phyloP scores from a whole-genome alignment of 2,797 vertebrate species.

The Graptemys geographica region DNA sequence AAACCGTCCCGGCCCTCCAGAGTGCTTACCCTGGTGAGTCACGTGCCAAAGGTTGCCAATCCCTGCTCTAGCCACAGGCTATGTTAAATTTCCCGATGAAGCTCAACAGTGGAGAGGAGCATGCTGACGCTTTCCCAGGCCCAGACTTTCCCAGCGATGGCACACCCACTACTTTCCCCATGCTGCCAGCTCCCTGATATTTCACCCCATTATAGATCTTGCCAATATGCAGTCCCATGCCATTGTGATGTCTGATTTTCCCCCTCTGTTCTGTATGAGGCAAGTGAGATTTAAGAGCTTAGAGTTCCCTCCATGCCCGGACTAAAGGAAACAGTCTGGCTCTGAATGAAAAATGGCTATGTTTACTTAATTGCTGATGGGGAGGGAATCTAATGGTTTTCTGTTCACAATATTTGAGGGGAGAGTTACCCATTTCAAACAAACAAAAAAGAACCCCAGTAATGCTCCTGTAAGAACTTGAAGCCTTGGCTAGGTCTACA shows the following conservation, averaged over 20 bases:
- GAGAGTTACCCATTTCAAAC: not conserved
- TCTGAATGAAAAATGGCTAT: not conserved
- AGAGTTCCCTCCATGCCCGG: not conserved
- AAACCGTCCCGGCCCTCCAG: too few relatives aligned
- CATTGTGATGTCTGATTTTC: not conserved
- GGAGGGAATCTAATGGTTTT: not conserved
- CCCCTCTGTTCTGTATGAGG: not conserved
- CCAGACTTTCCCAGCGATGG: not conserved
- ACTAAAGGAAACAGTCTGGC: not conserved
- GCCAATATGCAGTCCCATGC: not conserved
- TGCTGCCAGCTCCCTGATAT: not conserved
- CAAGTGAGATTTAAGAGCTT: not conserved
- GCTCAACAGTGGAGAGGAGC: conserved; percentile 27
- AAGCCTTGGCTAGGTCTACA: too few relatives aligned
- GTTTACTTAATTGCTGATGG: not conserved
- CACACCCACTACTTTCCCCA: not conserved
- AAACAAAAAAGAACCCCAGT: not conserved
- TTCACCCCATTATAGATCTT: conserved; percentile 1
- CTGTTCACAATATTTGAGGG: not conserved
- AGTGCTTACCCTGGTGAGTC: too few relatives aligned
- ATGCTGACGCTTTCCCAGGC: not conserved
- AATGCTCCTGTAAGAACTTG: not conserved
- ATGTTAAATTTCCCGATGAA: conserved; percentile 21
- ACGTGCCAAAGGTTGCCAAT: too few relatives aligned
- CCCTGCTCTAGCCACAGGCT: not conserved